phyloP scores from a whole-genome alignment of 2,797 vertebrate genomes.

The Catamblyrhynchus diadema region DNA sequence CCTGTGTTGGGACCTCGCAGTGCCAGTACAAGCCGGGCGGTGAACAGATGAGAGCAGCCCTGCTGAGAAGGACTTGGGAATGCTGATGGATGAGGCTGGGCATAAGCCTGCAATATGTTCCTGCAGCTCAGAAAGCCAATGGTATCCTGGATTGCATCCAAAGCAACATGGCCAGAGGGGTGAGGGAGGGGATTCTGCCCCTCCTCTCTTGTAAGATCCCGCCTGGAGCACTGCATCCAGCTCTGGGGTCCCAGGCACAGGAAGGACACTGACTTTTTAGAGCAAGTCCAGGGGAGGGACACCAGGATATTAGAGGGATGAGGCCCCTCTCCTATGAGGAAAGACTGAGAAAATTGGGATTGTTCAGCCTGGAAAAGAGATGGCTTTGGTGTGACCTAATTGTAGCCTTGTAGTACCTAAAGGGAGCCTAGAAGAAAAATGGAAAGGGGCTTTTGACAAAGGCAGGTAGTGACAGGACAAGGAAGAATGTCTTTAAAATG shows the following conservation, averaged over 20 bases:
- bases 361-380: background rate
- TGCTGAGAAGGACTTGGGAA: background rate
- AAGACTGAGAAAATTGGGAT: background rate
- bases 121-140: background rate
- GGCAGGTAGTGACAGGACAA: background rate
- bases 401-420: background rate
- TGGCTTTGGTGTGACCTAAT: background rate
- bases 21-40: background rate
- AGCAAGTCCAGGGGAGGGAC: background rate
- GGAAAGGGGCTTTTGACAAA: background rate
- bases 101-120: background rate
- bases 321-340: background rate
- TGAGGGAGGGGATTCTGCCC: rapidly evolving
- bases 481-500: background rate
- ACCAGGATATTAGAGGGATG: background rate
- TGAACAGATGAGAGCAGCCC: background rate
- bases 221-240: background rate
- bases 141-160: background rate
- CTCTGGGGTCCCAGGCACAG: background rate
- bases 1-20: rapidly evolving
- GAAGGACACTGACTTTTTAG: background rate
- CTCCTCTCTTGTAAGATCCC: background rate
- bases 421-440: background rate
- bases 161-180: rapidly evolving
- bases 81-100: background rate